Conservation (phyloP, 2,888 invertebrate species). For the Leucoma salicis region DNA sequence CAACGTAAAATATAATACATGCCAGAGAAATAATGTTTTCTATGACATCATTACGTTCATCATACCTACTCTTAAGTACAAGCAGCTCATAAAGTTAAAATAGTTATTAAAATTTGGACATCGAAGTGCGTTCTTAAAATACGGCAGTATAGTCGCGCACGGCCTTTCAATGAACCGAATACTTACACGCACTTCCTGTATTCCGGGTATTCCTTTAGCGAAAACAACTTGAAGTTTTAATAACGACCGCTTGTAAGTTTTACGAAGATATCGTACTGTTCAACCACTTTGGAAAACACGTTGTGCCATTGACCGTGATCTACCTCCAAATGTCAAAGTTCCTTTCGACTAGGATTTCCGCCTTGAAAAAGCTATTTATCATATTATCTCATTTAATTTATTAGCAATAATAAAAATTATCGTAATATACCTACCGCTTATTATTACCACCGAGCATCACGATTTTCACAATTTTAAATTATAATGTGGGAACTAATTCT, state of each 20-base stretch:
- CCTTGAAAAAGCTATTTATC: constrained; percentile 17
- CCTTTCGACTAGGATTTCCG: constrained; percentile 49
- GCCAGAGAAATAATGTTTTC: constrained; percentile 22
- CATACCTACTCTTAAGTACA: constrained; percentile 23
- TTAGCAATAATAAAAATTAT: constrained; percentile 25
- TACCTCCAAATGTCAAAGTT: constrained; percentile 60
- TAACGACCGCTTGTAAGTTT: constrained; percentile 24
- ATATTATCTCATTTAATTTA: constrained; percentile 21
- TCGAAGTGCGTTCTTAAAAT: constrained; percentile 47
- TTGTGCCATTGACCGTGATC: constrained; percentile 53
- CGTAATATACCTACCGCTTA: constrained; percentile 26
- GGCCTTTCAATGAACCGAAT: constrained; percentile 62
- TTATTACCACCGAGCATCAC: constrained; percentile 13
- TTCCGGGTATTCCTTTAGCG: constrained; percentile 48
- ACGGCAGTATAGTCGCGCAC: constrained; percentile 34
- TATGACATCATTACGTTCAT: constrained; percentile 34
- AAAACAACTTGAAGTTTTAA: constrained; percentile 42
- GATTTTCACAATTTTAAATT: constrained; percentile 41
- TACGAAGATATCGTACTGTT: constrained; percentile 21
- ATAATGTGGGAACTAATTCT: constrained; percentile 52
- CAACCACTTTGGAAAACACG: constrained; percentile 22
- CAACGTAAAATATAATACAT: constrained; percentile 26
- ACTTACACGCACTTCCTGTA: constrained; percentile 74
- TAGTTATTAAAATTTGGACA: constrained; percentile 42
- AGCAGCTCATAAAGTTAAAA: constrained; percentile 30